Conservation (phyloP, 2,113 vertebrate genomes). For the Oncorhynchus masou region DNA sequence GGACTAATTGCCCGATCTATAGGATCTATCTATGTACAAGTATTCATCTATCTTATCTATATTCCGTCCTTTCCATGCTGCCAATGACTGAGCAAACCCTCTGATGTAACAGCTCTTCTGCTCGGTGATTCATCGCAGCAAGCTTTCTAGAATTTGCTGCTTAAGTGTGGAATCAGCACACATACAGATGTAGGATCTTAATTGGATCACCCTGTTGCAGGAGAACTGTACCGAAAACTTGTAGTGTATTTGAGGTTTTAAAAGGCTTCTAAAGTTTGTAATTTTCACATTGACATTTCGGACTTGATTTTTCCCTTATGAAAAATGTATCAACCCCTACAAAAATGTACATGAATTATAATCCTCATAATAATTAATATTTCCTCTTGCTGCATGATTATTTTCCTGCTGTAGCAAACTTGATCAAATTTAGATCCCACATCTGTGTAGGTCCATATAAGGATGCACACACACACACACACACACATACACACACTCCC, state of each 20-base stretch:
- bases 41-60: neutral
- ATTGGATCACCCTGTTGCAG: no score
- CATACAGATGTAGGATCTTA: neutral
- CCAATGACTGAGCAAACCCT: neutral
- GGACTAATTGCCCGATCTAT: neutral
- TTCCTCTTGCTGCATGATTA: no score
- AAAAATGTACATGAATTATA: no score
- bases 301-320: no score
- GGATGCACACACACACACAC: neutral
- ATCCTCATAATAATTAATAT: no score
- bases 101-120: slow-evolving; percentile 6
- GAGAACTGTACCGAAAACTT: no score
- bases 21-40: neutral
- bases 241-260: no score
- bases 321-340: no score
- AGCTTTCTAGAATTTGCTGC: slow-evolving; percentile 11
- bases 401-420: no score
- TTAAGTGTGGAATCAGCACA: slow-evolving; percentile 1
- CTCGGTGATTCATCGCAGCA: neutral
- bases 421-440: no score
- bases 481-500: neutral
- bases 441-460: neutral
- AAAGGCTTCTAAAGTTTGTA: no score
- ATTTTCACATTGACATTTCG: no score
- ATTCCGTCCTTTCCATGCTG: neutral